Conservation (phyloP, 2,888 invertebrate genomes). For the Crematogaster levior region DNA sequence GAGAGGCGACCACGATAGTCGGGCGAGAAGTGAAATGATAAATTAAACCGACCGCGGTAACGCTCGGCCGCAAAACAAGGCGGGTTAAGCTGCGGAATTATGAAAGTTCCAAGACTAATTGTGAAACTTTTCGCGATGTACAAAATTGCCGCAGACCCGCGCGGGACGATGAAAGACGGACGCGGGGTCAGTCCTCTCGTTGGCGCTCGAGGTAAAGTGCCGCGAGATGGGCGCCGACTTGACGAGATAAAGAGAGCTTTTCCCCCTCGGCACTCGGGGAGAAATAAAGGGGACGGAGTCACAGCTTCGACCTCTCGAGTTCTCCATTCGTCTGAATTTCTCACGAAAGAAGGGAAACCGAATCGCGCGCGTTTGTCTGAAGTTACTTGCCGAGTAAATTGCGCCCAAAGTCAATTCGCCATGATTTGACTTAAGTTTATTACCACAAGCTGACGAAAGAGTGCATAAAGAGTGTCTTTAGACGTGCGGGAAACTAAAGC, state of each 20-base stretch:
- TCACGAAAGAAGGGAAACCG: conserved; percentile 15
- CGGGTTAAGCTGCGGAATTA: conserved; percentile 81
- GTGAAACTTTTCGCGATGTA: conserved; percentile 80
- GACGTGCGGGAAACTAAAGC: background rate
- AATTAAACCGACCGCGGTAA: conserved; percentile 78
- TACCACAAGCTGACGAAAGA: conserved; percentile 8
- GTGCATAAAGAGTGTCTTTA: background rate
- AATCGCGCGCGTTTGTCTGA: conserved; percentile 41
- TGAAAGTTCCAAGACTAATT: conserved; percentile 84
- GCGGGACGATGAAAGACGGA: conserved; percentile 41
- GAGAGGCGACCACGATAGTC: conserved; percentile 39
- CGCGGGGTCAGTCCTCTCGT: conserved; percentile 40
- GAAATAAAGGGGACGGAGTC: conserved; percentile 31
- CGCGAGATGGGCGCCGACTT: conserved; percentile 48
- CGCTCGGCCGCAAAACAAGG: conserved; percentile 80
- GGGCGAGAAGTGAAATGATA: conserved; percentile 78
- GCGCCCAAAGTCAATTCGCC: conserved; percentile 28
- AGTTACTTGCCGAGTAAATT: conserved; percentile 42
- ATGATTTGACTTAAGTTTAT: conserved; percentile 33
- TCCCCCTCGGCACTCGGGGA: background rate
- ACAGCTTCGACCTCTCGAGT: conserved; percentile 36
- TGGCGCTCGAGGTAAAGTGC: conserved; percentile 54
- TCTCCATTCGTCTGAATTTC: conserved; percentile 1
- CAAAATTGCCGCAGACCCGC: conserved; percentile 74
- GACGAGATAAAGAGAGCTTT: conserved; percentile 64